Base-by-base conservation (phyloP, 1,140 invertebrate genomes). In the Stegodyphus mimosarum region DNA sequence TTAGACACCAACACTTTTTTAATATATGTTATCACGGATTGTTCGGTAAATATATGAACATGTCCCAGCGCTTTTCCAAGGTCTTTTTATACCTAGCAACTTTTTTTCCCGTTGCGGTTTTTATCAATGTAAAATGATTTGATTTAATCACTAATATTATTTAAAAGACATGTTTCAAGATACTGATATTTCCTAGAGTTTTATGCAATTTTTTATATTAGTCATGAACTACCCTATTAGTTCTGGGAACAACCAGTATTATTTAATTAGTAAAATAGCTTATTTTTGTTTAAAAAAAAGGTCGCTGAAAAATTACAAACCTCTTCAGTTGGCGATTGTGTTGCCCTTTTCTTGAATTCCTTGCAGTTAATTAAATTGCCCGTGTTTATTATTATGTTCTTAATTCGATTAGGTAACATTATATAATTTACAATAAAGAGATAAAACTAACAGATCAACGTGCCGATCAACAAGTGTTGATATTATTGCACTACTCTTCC, bases 281-380 rank as follows among this genome's bases (percentile, higher is more conserved):
- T 10, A 60, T 60, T 60, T 60, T 60, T 10, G 5, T 60, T 60
- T 10, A 2, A 2, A 9, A 60, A 15, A 60, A 60, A 33, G 33
- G 33, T 33, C 33, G 33, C 33, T 60, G 9, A 10, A 60, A 60
- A 60, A 9, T 10, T 60, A 60, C 15, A 60, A 10, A 69, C 66
- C 66, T 69, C 66, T 48, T 69, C 66, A 11, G 66, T 69, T 9
- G 66, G 66, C 7, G 66, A 69, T 5, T 69, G 66, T 48, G 66
- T 69, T 13, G 33, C 66, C 9, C 5, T n/a, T n/a, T 48, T n/a
- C 9, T 69, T 69, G n/a, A 69, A 69, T 69, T 69, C 66, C 17
- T 69, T 69, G 17, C 17, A 69, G 66, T n/a, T 69, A 18, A 69
- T 69, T 69, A 69, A 69, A 69, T 69, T 69, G 7, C 66, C 66